Evolutionary conservation across 2,797 vertebrate genomes (phyloP), one percentile per base, ranked within the genome.

Genomic region (Selene dorsalis): DNA sequence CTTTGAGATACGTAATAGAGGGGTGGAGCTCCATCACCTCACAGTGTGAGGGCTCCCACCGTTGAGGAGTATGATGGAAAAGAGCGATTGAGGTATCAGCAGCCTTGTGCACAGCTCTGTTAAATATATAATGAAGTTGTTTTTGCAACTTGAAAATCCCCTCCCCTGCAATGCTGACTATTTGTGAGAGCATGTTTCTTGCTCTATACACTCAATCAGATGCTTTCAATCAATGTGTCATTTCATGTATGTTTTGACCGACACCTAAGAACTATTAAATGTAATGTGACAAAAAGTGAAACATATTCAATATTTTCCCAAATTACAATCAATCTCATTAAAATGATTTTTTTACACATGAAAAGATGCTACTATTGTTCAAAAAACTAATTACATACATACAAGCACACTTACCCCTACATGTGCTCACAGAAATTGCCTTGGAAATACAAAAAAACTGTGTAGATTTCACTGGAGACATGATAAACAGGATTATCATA

Each of bases 1-100:
- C 60, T 70, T 38, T 73, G 65, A 79, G 60, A 63, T 1, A 13
- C 55, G 20, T 39, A 65, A 17, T 28, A 13, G 45, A 67, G n/a
- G 61, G 59, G 8, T 2, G 6, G 45, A 50, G 8, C 48, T 8
- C 48, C 10, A 18, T n/a, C 47, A 50, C 47, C 18, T n/a, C 20
- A 50, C 20, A 50, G 30, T 5, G 30, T 5, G 3, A 30, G 30
- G 30, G 3, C 30, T 30, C 30, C 30, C 30, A 30, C 30, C 5
- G 30, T 30, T 30, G 5, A 30, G 3, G 30, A 3, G 30, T 30
- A 30, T 30, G 30, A 30, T 5, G 30, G 30, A 30, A 30, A 30
- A 5, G 5, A 30, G 1, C 7, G 32, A 35, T 35, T 35, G 6
- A 35, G 6, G 32, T 35, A 6, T 35, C 32, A 35, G 32, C 4